A percentile compares a stretch with the other conserved stretches of the same genome.
phyloP scores from a whole-genome alignment of 2,888 invertebrate species.

The Dyspetes luteomarginatus region DNA sequence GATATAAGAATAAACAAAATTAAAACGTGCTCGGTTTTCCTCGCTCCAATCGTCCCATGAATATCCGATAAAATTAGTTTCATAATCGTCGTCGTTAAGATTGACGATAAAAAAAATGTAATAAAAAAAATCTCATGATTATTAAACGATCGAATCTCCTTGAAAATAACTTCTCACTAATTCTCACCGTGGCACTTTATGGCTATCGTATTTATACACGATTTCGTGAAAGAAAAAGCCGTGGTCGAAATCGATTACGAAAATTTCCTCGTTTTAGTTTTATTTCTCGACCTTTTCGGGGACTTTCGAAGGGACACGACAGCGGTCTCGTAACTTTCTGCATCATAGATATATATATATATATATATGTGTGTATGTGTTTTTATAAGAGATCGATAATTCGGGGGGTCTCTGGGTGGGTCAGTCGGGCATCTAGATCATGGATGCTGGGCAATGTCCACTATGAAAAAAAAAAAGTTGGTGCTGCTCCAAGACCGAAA shows the following conservation, averaged over 20 bases:
- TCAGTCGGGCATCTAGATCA: conserved; percentile 34
- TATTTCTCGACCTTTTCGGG: background rate
- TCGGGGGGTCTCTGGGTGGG: conserved; percentile 35
- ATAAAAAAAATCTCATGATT: too few relatives aligned
- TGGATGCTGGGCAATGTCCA: background rate
- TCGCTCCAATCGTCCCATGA: too few relatives aligned
- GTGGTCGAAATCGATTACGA: background rate
- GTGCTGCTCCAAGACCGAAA: background rate
- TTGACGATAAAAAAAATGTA: too few relatives aligned
- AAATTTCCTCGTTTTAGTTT: background rate
- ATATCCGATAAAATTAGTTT: too few relatives aligned
- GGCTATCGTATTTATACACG: background rate
- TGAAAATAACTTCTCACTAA: background rate
- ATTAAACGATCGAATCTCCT: background rate
- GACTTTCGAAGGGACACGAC: background rate
- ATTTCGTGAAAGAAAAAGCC: background rate
- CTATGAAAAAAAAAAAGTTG: background rate
- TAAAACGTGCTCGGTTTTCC: too few relatives aligned
- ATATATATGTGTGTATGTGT: background rate
- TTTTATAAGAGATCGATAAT: conserved; percentile 36
- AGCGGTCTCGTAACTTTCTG: background rate
- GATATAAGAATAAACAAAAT: too few relatives aligned
- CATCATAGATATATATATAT: too few relatives aligned
- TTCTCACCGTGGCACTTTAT: too few relatives aligned
- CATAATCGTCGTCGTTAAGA: too few relatives aligned